Evolutionary conservation across 53 echinoderm and acorn worm genomes (phyloP), one percentile per base, ranked within the genome.

Genomic region (Patiria pectinifera): DNA sequence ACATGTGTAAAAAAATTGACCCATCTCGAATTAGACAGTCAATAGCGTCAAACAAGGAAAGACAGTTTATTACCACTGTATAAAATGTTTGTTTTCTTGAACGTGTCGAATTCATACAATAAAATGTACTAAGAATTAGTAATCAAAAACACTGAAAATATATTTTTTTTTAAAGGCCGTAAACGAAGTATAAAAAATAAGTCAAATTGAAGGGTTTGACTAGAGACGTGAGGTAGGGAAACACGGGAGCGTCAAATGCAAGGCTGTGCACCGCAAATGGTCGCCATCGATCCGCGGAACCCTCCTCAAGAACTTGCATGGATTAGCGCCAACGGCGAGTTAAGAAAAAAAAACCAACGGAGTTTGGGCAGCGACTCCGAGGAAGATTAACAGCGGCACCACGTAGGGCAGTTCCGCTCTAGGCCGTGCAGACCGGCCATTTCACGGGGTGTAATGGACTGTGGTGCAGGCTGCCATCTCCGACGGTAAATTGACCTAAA

Each of bases 401-500:
- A 88, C 88, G 88, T 88, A 88, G 78, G 43, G 59, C 60, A 88
- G 88, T 88, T 88, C 88, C 88, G 88, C 78, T 88, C 88, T 26
- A 35, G 78, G 59, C 88, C 88, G 88, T 77, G 78, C 88, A 18
- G 59, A 22, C 53, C 78, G 48, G 49, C 88, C 88, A 43, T 88
- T 78, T 78, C 60, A 62, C 22, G 78, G 88, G 88, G 88, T 88
- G 88, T 88, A 88, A 88, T 88, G 88, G 88, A 88, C 59, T 88
- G 88, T 59, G 61, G 88, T 53, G 77, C 88, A 45, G 60, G 88
- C 59, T 78, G 61, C 88, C 59, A 88, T 78, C 88, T 88, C 88
- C 78, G 15, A 88, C 88, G 62, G 88, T 88, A 88, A 88, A 88
- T 88, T 78, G 88, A 88, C 88, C 88, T 78, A 77, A 88, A 77